phyloP scores from a whole-genome alignment of 2,797 vertebrate genomes.

The Cercopithecus diana region DNA sequence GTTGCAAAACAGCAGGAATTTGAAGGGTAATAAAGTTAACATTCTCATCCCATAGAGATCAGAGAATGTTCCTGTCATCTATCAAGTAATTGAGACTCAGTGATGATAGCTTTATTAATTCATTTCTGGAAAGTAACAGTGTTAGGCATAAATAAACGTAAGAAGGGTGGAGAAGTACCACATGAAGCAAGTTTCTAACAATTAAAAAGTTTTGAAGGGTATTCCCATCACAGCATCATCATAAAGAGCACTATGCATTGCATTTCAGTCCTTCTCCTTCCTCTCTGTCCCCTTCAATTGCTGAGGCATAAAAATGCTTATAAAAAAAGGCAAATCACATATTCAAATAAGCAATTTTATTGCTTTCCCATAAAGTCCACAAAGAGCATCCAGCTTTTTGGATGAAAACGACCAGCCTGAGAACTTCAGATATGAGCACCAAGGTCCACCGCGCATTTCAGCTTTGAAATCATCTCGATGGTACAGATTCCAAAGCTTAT shows the following conservation, averaged over 20 bases:
- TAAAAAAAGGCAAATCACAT: background rate
- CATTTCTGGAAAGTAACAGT: constrained; percentile 21
- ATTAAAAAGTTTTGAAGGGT: background rate
- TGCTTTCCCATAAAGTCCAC: constrained; percentile 1
- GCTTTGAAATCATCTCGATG: background rate
- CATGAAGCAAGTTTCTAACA: background rate
- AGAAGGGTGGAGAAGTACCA: background rate
- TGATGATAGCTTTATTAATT: background rate
- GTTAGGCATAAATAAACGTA: background rate
- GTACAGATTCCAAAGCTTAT: constrained; percentile 31
- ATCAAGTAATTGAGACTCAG: constrained; percentile 7
- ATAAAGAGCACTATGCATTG: background rate
- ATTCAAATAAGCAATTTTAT: constrained; percentile 22
- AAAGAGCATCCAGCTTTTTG: background rate
- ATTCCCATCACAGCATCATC: background rate
- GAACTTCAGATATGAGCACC: background rate
- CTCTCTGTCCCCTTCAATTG: background rate
- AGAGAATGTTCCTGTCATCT: background rate
- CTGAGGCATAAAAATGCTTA: constrained; percentile 17
- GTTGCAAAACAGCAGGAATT: background rate
- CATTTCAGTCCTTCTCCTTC: background rate
- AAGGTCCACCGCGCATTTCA: background rate
- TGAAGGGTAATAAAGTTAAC: background rate
- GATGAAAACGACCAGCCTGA: background rate
- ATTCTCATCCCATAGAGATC: constrained; percentile 11